Conservation (phyloP, 2,113 vertebrate genomes). For the Triplophysa dalaica region DNA sequence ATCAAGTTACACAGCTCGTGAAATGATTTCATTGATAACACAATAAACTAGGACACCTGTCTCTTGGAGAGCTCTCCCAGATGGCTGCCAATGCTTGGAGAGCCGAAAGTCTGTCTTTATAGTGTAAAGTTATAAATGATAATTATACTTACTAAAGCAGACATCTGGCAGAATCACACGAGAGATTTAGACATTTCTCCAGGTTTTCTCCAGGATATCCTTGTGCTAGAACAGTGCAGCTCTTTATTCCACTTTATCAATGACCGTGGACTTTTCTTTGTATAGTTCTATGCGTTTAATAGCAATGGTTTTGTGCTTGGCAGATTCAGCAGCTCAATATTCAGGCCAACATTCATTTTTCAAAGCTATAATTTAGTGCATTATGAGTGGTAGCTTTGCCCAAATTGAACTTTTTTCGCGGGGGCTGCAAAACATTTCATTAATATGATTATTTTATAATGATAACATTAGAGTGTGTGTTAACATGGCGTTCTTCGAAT, state of each 20-base stretch:
- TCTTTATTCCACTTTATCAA: neutral
- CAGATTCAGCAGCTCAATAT: neutral
- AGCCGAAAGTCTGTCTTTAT: neutral
- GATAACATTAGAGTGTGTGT: neutral
- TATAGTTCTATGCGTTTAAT: neutral
- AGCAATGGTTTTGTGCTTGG: neutral
- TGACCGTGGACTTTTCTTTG: neutral
- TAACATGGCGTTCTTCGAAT: neutral
- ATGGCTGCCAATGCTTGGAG: neutral
- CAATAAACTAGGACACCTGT: neutral
- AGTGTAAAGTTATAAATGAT: neutral
- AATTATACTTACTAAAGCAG: conserved; percentile 2
- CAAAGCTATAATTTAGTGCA: neutral
- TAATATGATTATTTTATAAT: neutral
- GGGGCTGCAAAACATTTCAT: neutral
- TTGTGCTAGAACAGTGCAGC: neutral
- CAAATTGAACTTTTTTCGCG: neutral
- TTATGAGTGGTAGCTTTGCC: neutral
- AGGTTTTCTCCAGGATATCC: conserved; percentile 5
- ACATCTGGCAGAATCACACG: neutral
- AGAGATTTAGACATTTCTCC: neutral
- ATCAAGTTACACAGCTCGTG: neutral
- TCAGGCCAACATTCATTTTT: neutral
- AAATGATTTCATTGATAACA: neutral
- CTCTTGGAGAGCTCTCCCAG: neutral